phyloP scores from a whole-genome alignment of 2,888 invertebrate species.

The Sipha maydis region DNA sequence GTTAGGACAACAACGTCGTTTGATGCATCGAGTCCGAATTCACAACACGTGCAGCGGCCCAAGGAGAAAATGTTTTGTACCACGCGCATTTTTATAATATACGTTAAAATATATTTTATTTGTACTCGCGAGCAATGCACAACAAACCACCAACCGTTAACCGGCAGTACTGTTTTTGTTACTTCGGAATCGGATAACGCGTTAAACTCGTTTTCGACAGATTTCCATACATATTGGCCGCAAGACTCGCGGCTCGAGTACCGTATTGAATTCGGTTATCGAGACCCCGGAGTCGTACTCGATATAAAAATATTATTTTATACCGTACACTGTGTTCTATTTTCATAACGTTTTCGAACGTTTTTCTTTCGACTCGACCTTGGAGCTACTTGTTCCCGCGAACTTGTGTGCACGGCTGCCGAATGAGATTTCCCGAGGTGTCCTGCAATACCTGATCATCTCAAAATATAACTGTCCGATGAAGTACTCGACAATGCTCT shows the following conservation, averaged over 20 bases:
- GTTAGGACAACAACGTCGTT: conserved; percentile 19
- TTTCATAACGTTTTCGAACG: conserved; percentile 1
- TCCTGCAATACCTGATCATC: too few relatives aligned
- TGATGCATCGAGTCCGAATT: conserved; percentile 11
- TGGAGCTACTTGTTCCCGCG: too few relatives aligned
- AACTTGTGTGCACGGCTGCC: too few relatives aligned
- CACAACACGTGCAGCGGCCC: conserved; percentile 15
- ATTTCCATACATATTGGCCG: neutral
- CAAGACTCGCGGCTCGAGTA: neutral
- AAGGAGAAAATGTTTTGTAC: neutral
- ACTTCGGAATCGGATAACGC: conserved; percentile 51
- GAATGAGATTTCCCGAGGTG: too few relatives aligned
- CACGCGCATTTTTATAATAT: neutral
- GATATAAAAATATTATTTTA: neutral
- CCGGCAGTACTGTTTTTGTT: conserved; percentile 11
- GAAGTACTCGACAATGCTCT: too few relatives aligned
- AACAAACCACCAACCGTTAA: neutral
- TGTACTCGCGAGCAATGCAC: too few relatives aligned
- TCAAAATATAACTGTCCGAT: too few relatives aligned
- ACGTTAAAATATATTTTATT: neutral
- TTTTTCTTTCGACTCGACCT: neutral
- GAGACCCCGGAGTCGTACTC: conserved; percentile 8
- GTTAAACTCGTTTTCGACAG: conserved; percentile 33
- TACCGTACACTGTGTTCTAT: neutral
- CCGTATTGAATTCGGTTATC: conserved; percentile 20